Conservation (phyloP, 2,797 vertebrate genomes). For the Enteromius thamalakanensis region DNA sequence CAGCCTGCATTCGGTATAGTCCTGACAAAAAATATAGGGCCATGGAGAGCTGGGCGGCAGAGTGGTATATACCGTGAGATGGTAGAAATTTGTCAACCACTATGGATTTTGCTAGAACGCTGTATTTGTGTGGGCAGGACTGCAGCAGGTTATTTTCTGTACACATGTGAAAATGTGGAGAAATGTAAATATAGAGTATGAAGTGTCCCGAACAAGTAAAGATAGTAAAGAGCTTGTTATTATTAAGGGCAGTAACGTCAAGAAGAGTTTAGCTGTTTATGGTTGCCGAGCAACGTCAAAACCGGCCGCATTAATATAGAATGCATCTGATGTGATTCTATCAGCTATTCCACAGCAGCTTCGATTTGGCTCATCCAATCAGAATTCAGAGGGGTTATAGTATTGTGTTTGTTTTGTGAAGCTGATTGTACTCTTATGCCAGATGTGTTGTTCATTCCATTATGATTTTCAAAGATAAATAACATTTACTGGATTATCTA, state of each 20-base stretch:
- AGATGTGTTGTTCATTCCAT: neutral
- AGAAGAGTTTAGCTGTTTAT: conserved; percentile 7
- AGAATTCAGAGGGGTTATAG: neutral
- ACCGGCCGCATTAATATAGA: neutral
- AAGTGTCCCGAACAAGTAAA: neutral
- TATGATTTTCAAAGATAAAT: neutral
- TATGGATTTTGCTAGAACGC: neutral
- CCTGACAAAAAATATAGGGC: conserved; percentile 23
- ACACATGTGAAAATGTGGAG: neutral
- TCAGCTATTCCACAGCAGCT: neutral
- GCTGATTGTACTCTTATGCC: neutral
- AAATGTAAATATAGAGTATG: neutral
- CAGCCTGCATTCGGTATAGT: conserved; percentile 47
- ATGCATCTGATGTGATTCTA: neutral
- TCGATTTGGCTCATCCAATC: conserved; percentile 1
- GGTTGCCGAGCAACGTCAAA: conserved; percentile 1
- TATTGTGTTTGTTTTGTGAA: neutral
- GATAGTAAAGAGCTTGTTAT: neutral
- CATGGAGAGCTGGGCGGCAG: neutral
- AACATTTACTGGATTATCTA: neutral
- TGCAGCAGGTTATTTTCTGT: conserved; percentile 1
- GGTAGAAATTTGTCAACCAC: neutral
- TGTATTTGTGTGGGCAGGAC: neutral
- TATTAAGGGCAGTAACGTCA: neutral
- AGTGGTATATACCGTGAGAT: neutral